Evolutionary conservation across 2,797 vertebrate genomes (phyloP), one percentile per base, ranked within the genome.

Genomic region (Holocentrus rufus): DNA sequence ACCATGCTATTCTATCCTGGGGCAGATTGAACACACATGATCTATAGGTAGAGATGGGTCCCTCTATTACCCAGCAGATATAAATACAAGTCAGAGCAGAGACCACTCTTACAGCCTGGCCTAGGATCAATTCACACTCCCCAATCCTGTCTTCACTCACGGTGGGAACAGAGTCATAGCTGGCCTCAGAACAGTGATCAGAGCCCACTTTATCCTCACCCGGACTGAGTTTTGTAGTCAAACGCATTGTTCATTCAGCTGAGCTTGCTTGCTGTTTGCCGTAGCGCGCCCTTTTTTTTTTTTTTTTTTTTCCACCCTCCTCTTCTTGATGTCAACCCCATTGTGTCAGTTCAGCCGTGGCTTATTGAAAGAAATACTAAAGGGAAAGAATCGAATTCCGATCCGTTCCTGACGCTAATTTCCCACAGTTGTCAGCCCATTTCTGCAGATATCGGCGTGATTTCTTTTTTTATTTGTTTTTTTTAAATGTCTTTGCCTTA

Each of bases 401-500:
- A n/a, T 39, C 31, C 49, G 54, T 73, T 73, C 63, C 46, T 80
- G 4, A 58, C n/a, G 68, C 49, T 79, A 39, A n/a, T 49, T 57
- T 50, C 18, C 63, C 68, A 66, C 65, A 30, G 30, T 47, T 71
- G 44, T 60, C 27, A 46, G 42, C 49, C 76, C 76, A 69, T 77
- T 50, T 76, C 76, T 69, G 62, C 69, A 52, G 66, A 67, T 52
- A 39, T 44, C 20, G 11, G 6, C 4, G 20, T 69, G 23, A 20
- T 60, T 77, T 46, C 53, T 46, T 5, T 71, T 27, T n/a, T 14
- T 80, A 20, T 76, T 31, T 77, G 82, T 86, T 83, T 74, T 72
- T 82, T 53, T 83, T 34, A 34, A 34, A 60, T 27, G 80, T 83
- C 72, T 87, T 85, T 83, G 90, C 89, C 90, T 92, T 91, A 90